phyloP scores from a whole-genome alignment of 2,888 invertebrate genomes.

The Zeuzera pyrina region DNA sequence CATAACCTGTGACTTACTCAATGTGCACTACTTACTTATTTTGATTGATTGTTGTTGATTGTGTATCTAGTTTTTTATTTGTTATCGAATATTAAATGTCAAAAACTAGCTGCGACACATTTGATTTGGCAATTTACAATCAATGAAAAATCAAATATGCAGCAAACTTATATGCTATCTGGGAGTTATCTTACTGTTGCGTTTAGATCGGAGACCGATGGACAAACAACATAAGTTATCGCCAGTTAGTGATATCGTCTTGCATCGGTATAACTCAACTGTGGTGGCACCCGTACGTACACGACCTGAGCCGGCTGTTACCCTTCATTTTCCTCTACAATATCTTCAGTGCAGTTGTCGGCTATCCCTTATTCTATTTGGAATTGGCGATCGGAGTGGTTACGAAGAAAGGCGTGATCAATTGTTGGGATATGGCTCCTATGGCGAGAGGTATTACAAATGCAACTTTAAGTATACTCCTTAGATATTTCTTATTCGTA shows the following conservation, averaged over 20 bases:
- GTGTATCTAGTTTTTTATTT: no score
- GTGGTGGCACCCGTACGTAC: slow-evolving; percentile 60
- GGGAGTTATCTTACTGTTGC: no score
- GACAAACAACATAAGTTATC: slow-evolving; percentile 59
- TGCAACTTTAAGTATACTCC: no score
- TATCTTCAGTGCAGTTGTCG: slow-evolving; percentile 47
- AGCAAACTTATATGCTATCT: no score
- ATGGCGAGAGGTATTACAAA: slow-evolving; percentile 55
- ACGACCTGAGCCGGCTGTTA: slow-evolving; percentile 38
- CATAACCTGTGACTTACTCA: no score
- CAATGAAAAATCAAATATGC: no score
- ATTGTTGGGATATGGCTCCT: slow-evolving; percentile 59
- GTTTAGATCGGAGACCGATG: slow-evolving; percentile 47
- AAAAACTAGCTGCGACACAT: no score
- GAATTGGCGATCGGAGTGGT: slow-evolving; percentile 55
- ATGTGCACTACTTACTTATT: no score
- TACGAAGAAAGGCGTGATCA: slow-evolving; percentile 52
- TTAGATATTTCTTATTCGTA: not conserved
- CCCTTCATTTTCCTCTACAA: slow-evolving; percentile 59
- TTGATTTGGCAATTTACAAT: no score
- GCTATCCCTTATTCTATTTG: slow-evolving; percentile 54
- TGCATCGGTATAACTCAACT: slow-evolving; percentile 54
- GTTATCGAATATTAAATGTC: no score
- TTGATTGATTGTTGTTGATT: no score
- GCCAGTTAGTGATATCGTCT: slow-evolving; percentile 50